Evolutionary conservation across 2,888 invertebrate genomes (phyloP), one percentile per base, ranked within the genome.

Genomic region (Gerris lacustris): DNA sequence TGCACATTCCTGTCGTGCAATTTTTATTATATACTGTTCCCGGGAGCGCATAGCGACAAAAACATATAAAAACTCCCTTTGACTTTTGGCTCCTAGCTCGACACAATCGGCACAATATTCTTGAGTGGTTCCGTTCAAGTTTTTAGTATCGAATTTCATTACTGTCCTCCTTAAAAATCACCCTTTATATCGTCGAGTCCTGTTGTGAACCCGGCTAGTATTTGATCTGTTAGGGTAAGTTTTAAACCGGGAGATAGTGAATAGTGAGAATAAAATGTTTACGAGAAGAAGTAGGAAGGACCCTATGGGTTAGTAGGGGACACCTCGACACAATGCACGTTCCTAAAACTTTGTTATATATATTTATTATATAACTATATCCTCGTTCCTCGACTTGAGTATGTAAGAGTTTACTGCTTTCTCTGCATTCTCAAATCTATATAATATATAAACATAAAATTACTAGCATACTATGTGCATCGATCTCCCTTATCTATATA

Each of bases 111-210:
- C 55, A 55, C 55, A 55, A 55, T 55, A 55, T 55, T 15, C 15
- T 55, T 55, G 55, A 55, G 55, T 55, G 55, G 55, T 55, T 55
- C 55, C 55, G 11, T 55, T 15, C 15, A 55, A 55, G 55, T 55
- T 55, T 55, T 55, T 55, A 55, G 55, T 55, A 55, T 55, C 55
- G 55, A 55, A 55, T 55, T 55, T 55, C 55, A 55, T 55, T 55
- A 55, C 55, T 11, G 55, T 55, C 31, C 4, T 2, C 31, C 31
- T 31, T 31, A 31, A 31, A 31, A 31, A 31, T 31, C 31, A 31
- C 31, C 31, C 31, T 31, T 31, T 31, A 31, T 31, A 31, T 31
- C 31, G 31, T 31, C n/a, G 31, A 31, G 31, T 31, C 31, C 31
- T 31, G 31, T 31, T 31, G 31, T 31, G 31, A 31, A 31, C 31